A percentile compares a stretch with the other conserved stretches of the same genome.
These are phyloP conservation scores for Dendroctonus ponderosae DNA, from an alignment of 1,140 invertebrate genomes.

Conservation along the genomic window DNA sequence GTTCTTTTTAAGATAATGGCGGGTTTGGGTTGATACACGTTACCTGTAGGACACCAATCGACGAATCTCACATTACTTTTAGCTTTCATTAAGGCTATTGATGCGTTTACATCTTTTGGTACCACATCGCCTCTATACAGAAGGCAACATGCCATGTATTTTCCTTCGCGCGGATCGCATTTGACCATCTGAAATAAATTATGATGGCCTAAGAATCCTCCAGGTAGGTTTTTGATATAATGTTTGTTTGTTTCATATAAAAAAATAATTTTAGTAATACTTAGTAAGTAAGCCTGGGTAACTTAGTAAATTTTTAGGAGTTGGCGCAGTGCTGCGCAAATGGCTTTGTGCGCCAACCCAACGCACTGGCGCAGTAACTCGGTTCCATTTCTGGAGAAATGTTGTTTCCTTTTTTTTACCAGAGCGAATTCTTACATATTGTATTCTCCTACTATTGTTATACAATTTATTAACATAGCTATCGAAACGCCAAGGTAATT, in stretches of 20 bases:
- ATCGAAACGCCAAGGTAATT: no score
- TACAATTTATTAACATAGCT: no score
- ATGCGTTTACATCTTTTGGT: conserved; percentile 65
- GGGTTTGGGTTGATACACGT: not conserved
- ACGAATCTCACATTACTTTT: conserved; percentile 85
- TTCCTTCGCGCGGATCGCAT: conserved; percentile 78
- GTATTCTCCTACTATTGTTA: no score
- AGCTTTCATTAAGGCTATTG: conserved; percentile 80
- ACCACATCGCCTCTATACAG: conserved; percentile 64
- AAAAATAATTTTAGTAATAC: not conserved
- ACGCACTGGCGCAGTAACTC: no score
- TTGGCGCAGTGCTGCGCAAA: no score
- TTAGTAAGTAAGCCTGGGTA: no score
- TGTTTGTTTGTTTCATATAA: not conserved
- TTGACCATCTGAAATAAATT: conserved; percentile 70
- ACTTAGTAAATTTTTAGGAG: no score
- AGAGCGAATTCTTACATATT: no score
- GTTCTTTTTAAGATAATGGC: not conserved
- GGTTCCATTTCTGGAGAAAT: no score
- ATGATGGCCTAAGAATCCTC: not conserved
- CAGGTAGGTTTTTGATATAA: not conserved
- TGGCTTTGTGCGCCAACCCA: no score
- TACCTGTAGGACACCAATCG: conserved; percentile 86
- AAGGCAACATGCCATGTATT: conserved; percentile 86
- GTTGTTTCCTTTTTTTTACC: no score